A percentile compares a stretch with the other conserved stretches of the same genome.
Evolutionary conservation across 2,888 invertebrate species (phyloP).

Genomic region (Pterostichus madidus): DNA sequence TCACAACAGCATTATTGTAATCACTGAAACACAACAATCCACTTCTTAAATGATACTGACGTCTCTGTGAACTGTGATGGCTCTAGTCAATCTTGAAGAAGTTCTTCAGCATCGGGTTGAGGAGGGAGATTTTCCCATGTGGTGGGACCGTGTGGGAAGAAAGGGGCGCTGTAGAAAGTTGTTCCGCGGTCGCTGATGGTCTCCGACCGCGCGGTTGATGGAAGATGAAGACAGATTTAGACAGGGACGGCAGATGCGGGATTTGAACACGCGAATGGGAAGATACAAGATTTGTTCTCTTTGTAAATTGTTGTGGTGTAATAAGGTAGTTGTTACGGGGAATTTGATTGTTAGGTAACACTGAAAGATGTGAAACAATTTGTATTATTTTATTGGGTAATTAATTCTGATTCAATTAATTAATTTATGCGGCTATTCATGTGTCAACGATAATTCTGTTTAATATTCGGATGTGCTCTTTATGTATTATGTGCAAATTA

Average conservation of each 20-base stretch:
- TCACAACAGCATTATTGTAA: slow-evolving; percentile 55
- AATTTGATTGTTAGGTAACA: slow-evolving; percentile 29
- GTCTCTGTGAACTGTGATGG: slow-evolving; percentile 47
- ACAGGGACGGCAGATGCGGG: slow-evolving; percentile 34
- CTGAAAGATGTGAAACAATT: slow-evolving; percentile 34
- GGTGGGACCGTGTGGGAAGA: slow-evolving; percentile 62
- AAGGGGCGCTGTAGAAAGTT: slow-evolving; percentile 65
- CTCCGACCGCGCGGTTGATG: slow-evolving; percentile 1
- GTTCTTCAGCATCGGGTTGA: slow-evolving; percentile 9
- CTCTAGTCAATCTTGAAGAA: slow-evolving; percentile 56
- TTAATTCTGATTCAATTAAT: slow-evolving; percentile 14
- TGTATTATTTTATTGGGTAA: slow-evolving; percentile 31
- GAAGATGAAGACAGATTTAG: not conserved
- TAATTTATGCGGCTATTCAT: slow-evolving; percentile 20
- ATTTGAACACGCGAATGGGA: slow-evolving; percentile 18
- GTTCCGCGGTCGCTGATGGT: slow-evolving; percentile 43
- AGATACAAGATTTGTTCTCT: slow-evolving; percentile 15
- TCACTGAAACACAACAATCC: slow-evolving; percentile 51
- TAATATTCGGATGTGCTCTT: no score
- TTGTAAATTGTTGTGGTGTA: not conserved
- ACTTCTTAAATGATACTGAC: slow-evolving; percentile 60
- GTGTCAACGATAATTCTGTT: not conserved
- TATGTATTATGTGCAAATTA: no score
- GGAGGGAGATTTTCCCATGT: slow-evolving; percentile 47
- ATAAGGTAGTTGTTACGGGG: slow-evolving; percentile 8